phyloP scores from a whole-genome alignment of 2,113 vertebrate genomes.

The Oncorhynchus gorbuscha region DNA sequence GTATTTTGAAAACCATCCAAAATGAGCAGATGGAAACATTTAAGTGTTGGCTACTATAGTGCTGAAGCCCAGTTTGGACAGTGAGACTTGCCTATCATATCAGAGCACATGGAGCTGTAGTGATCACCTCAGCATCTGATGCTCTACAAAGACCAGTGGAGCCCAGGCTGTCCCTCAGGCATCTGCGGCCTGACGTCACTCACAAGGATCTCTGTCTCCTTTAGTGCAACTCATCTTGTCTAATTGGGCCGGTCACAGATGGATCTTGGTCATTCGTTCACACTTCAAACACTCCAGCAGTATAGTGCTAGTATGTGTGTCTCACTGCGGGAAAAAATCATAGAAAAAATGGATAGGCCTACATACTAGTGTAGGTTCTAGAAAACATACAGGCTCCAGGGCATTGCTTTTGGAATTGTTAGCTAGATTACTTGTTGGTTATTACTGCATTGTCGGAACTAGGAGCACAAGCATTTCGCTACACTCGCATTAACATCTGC shows the following conservation, averaged over 20 bases:
- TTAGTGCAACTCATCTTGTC: conserved; percentile 11
- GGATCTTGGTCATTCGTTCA: conserved; percentile 6
- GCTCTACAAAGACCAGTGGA: too few species aligned
- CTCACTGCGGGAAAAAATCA: conserved; percentile 6
- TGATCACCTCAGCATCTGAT: too few species aligned
- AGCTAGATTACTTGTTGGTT: too few species aligned
- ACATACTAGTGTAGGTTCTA: conserved; percentile 3
- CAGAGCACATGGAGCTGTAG: too few species aligned
- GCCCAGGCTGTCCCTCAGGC: neutral
- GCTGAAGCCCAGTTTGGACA: neutral
- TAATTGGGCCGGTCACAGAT: conserved; percentile 13
- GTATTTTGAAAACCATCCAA: neutral
- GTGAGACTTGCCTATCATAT: neutral
- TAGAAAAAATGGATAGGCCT: neutral
- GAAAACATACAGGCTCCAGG: conserved; percentile 11
- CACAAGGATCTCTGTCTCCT: neutral
- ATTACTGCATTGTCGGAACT: too few species aligned
- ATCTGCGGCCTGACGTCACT: neutral
- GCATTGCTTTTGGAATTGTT: neutral
- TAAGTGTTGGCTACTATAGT: neutral
- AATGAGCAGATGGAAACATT: neutral
- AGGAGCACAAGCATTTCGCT: too few species aligned
- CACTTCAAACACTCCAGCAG: neutral
- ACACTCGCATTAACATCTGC: too few species aligned
- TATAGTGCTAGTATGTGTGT: neutral